These are phyloP conservation scores for Drosophila birchii DNA, from an alignment of 2,888 invertebrate genomes.

Conservation along the genomic window DNA sequence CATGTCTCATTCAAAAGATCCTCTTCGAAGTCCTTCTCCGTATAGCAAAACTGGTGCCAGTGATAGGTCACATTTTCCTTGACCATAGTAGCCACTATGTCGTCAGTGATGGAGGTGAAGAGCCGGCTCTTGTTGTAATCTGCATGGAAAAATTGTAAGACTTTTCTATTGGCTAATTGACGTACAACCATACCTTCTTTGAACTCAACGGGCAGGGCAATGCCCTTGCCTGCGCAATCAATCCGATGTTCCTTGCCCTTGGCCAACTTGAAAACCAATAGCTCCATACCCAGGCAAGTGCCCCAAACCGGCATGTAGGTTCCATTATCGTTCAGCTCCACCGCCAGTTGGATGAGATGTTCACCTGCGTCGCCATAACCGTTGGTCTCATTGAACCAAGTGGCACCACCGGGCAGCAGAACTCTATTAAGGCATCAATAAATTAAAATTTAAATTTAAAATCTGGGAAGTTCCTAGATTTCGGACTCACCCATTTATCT, in stretches of 20 bases:
- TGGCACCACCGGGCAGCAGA: conserved; percentile 92
- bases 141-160: conserved; percentile 72
- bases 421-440: conserved; percentile 86
- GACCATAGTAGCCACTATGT: conserved; percentile 87
- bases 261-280: conserved; percentile 88
- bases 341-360: conserved; percentile 89
- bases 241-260: conserved; percentile 87
- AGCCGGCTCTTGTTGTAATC: conserved; percentile 88
- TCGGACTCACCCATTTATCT: conserved; percentile 89
- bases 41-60: conserved; percentile 90
- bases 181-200: conserved; percentile 85
- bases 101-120: conserved; percentile 87
- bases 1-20: conserved; percentile 88
- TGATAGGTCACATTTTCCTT: conserved; percentile 90
- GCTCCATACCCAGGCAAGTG: conserved; percentile 94
- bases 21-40: conserved; percentile 86
- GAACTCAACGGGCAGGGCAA: conserved; percentile 89
- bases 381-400: conserved; percentile 88
- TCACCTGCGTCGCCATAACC: conserved; percentile 92
- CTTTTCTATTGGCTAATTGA: neutral
- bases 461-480: conserved; percentile 1
- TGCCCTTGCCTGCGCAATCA: conserved; percentile 87
- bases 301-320: conserved; percentile 93
- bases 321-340: conserved; percentile 88
- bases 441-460: neutral